Percentiles rank a stretch among this genome's conserved stretches.
Conservation (phyloP, 2,888 invertebrate genomes). For the Plutella xylostella region DNA sequence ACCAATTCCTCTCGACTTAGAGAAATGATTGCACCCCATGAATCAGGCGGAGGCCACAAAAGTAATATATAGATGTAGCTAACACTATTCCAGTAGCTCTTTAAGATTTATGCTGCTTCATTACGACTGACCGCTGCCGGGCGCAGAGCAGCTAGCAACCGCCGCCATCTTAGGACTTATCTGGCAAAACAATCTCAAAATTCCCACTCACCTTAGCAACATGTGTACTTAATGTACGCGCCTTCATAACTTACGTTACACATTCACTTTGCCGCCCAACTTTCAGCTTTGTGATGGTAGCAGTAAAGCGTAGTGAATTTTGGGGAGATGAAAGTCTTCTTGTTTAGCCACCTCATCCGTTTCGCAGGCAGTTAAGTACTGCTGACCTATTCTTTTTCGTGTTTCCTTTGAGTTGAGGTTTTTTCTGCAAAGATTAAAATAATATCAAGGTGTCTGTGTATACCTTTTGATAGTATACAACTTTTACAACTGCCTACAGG, state of each 20-base stretch:
- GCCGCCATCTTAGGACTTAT: constrained; percentile 27
- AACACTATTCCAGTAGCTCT: too few relatives aligned
- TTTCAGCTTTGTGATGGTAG: too few relatives aligned
- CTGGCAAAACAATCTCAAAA: constrained; percentile 39
- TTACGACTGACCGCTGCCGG: constrained; percentile 1
- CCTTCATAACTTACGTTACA: too few relatives aligned
- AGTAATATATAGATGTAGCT: not conserved
- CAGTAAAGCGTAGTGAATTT: not conserved
- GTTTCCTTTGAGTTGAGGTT: not conserved
- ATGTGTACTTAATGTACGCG: constrained; percentile 40
- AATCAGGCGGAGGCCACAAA: constrained; percentile 14
- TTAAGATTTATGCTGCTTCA: constrained; percentile 6
- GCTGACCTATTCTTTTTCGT: not conserved
- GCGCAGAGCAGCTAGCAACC: too few relatives aligned
- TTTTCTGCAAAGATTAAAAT: not conserved
- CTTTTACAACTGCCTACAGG: too few relatives aligned
- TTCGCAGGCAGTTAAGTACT: constrained; percentile 10
- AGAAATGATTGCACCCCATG: constrained; percentile 20
- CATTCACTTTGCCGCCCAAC: too few relatives aligned
- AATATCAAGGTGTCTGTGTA: not conserved
- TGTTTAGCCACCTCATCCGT: constrained; percentile 36
- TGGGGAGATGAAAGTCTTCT: constrained; percentile 22
- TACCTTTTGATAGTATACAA: too few relatives aligned
- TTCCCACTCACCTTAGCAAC: constrained; percentile 44
- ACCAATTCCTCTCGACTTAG: constrained; percentile 16